Conservation (phyloP, 2,888 invertebrate genomes). For the Acanthacorydalis orientalis region DNA sequence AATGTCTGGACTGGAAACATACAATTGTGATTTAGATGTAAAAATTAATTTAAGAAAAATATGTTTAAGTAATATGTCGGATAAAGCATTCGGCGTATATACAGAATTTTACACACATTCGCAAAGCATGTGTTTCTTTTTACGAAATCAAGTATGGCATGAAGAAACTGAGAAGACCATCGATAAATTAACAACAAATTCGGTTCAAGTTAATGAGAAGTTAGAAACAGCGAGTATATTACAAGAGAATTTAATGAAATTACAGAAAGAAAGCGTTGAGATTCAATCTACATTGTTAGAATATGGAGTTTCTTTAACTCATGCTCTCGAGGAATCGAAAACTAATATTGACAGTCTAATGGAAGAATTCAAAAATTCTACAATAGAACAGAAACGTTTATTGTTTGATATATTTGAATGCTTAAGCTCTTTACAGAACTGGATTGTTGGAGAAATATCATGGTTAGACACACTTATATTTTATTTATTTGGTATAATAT, state of each 20-base stretch:
- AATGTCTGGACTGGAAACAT: conserved; percentile 36
- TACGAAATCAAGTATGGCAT: conserved; percentile 44
- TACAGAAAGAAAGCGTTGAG: conserved; percentile 28
- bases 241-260: conserved; percentile 26
- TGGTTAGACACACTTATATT: conserved; percentile 45
- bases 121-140: conserved; percentile 46
- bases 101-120: conserved; percentile 49
- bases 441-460: conserved; percentile 44
- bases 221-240: conserved; percentile 26
- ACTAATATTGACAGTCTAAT: conserved; percentile 30
- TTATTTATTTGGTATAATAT: conserved; percentile 29
- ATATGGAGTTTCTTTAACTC: conserved; percentile 32
- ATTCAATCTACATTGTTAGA: conserved; percentile 21
- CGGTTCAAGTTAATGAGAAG: conserved; percentile 27
- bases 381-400: conserved; percentile 35
- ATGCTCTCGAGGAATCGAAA: conserved; percentile 28
- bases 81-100: conserved; percentile 37
- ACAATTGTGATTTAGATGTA: conserved; percentile 28
- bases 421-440: conserved; percentile 35
- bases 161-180: conserved; percentile 37
- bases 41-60: conserved; percentile 25
- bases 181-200: conserved; percentile 20
- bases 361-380: conserved; percentile 29
- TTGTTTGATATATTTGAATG: conserved; percentile 36
- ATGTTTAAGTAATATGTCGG: conserved; percentile 36